A percentile compares a stretch with the other conserved stretches of the same genome.
These are phyloP conservation scores for Machaerirhynchus nigripectus DNA, from an alignment of 2,113 vertebrate species.

Conservation along the genomic window DNA sequence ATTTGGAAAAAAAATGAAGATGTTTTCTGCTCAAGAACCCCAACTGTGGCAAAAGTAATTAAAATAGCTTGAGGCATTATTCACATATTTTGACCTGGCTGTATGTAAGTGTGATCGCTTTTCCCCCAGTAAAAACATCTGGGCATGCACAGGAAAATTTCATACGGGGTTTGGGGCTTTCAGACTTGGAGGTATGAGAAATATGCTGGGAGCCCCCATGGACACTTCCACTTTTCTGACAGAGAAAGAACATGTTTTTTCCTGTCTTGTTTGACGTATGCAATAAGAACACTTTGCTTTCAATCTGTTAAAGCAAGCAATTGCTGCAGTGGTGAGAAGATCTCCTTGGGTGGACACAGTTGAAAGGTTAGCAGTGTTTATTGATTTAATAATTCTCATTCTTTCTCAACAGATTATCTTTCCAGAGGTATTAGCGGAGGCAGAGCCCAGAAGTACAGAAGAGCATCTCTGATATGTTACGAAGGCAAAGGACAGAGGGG, in stretches of 20 bases:
- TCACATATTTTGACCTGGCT: not conserved
- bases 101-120: not conserved
- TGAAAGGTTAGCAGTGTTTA: constrained; percentile 56
- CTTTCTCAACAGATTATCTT: constrained; percentile 55
- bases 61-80: not conserved
- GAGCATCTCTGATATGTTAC: not conserved
- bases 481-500: not conserved
- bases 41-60: not conserved
- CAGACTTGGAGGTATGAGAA: not conserved
- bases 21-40: not conserved
- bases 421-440: constrained; percentile 16
- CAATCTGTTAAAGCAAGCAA: not conserved
- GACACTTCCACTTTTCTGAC: not conserved
- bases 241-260: not conserved
- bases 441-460: not conserved
- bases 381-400: constrained; percentile 65
- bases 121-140: not conserved
- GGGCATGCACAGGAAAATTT: not conserved
- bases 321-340: not conserved
- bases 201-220: not conserved
- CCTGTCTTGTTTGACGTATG: not conserved
- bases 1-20: not conserved
- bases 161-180: not conserved
- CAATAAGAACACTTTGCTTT: not conserved
- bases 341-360: constrained; percentile 24